A percentile compares a stretch with the other conserved stretches of the same genome.
phyloP scores from a whole-genome alignment of 1,140 invertebrate genomes.

The Trichomalopsis sarcophagae region DNA sequence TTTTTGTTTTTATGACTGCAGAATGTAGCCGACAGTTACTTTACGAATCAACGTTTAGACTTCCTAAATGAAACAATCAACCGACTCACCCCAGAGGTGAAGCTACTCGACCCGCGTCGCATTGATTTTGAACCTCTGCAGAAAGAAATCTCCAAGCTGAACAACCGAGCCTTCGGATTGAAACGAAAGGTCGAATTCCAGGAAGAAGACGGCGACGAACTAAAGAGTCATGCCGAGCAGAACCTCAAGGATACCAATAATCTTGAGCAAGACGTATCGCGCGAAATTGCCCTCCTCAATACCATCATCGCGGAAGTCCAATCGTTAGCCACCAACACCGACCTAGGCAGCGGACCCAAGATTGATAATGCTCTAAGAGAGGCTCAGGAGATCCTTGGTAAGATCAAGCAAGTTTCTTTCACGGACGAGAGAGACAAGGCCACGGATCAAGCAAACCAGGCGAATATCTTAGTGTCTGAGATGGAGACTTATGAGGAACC shows the following conservation, averaged over 20 bases:
- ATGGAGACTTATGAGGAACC: constrained; percentile 82
- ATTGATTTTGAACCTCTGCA: constrained; percentile 79
- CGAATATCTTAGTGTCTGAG: constrained; percentile 80
- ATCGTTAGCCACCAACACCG: constrained; percentile 80
- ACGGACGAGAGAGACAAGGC: constrained; percentile 73
- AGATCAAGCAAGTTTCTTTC: constrained; percentile 79
- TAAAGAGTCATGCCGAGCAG: constrained; percentile 75
- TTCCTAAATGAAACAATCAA: constrained; percentile 83
- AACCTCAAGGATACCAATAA: constrained; percentile 77
- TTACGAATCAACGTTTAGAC: constrained; percentile 84
- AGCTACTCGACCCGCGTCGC: constrained; percentile 79
- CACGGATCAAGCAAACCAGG: constrained; percentile 77
- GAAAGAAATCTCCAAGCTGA: constrained; percentile 77
- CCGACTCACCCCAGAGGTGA: constrained; percentile 80
- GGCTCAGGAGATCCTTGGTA: constrained; percentile 81
- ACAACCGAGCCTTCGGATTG: constrained; percentile 76
- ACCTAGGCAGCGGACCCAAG: constrained; percentile 80
- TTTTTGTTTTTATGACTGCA: constrained; percentile 63
- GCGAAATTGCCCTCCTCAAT: constrained; percentile 75
- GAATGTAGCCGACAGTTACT: constrained; percentile 84
- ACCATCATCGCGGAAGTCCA: constrained; percentile 81
- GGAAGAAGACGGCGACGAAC: constrained; percentile 72
- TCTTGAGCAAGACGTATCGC: constrained; percentile 73
- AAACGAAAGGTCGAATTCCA: constrained; percentile 76
- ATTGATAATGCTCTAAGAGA: constrained; percentile 85